A percentile compares a stretch with the other conserved stretches of the same genome.
phyloP scores from a whole-genome alignment of 2,888 invertebrate species.

The Heliconius aoede region DNA sequence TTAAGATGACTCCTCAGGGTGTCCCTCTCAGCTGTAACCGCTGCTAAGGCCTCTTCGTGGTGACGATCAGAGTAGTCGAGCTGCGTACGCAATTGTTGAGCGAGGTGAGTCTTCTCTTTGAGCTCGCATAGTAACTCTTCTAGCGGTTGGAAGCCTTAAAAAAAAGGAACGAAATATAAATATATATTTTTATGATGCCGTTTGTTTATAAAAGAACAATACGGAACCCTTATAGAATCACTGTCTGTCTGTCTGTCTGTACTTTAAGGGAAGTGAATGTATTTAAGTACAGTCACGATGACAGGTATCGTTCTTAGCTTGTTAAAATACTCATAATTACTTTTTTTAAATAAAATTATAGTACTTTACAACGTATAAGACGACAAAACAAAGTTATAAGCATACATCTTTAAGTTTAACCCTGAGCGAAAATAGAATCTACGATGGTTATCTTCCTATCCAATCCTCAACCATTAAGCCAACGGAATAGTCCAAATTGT shows the following conservation, averaged over 20 bases:
- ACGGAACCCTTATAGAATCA: too few species aligned
- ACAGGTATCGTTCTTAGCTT: too few species aligned
- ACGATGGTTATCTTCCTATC: background rate
- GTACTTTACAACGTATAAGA: too few species aligned
- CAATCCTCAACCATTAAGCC: background rate
- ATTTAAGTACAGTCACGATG: too few species aligned
- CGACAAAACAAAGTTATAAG: too few species aligned
- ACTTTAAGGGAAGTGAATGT: too few species aligned
- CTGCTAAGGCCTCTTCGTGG: slow-evolving; percentile 71
- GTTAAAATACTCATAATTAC: too few species aligned
- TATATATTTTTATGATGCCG: too few species aligned
- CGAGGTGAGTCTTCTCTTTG: slow-evolving; percentile 70
- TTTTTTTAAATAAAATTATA: too few species aligned
- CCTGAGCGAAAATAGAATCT: background rate
- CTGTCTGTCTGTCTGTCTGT: too few species aligned
- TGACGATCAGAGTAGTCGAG: slow-evolving; percentile 72
- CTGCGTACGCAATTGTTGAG: slow-evolving; percentile 67
- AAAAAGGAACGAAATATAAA: background rate
- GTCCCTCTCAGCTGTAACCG: slow-evolving; percentile 70
- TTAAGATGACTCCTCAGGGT: slow-evolving; percentile 66
- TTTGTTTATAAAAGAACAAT: too few species aligned
- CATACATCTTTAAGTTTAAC: background rate
- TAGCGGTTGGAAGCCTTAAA: slow-evolving; percentile 67
- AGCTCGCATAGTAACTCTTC: slow-evolving; percentile 76
- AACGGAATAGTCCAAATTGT: background rate